These are phyloP conservation scores for Pristis pectinata DNA, from an alignment of 2,797 vertebrate genomes.

Conservation along the genomic window DNA sequence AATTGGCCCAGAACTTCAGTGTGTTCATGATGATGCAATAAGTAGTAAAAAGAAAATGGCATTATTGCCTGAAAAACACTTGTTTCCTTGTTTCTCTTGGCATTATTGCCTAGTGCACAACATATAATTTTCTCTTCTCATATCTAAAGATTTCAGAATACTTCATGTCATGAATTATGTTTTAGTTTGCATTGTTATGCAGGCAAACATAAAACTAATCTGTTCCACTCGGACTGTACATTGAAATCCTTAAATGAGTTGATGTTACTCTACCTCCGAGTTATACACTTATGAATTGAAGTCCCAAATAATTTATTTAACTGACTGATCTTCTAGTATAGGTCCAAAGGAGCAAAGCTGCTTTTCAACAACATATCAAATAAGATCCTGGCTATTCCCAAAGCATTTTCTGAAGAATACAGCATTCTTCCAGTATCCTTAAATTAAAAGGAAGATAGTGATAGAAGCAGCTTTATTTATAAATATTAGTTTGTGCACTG, in stretches of 20 bases:
- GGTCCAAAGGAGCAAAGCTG: too few relatives aligned
- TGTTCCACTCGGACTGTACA: neutral
- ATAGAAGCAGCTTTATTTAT: neutral
- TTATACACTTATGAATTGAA: neutral
- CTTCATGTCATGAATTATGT: neutral
- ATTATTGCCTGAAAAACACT: too few relatives aligned
- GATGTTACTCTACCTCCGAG: neutral
- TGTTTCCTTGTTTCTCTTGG: too few relatives aligned
- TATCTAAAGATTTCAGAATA: neutral
- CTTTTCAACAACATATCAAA: neutral
- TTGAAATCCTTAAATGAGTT: neutral
- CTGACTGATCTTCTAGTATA: neutral
- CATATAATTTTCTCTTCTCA: neutral
- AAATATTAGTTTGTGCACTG: neutral
- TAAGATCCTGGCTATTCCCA: neutral
- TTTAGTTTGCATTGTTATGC: neutral
- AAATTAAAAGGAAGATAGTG: neutral
- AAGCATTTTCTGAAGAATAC: neutral
- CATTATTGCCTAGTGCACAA: neutral
- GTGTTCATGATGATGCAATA: neutral
- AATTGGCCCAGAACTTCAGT: neutral
- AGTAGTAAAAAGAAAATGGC: too few relatives aligned
- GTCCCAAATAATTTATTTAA: neutral
- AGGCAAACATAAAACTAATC: neutral
- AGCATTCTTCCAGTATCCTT: neutral